These are phyloP conservation scores for Chitala chitala DNA, from an alignment of 2,113 vertebrate species.

Conservation along the genomic window DNA sequence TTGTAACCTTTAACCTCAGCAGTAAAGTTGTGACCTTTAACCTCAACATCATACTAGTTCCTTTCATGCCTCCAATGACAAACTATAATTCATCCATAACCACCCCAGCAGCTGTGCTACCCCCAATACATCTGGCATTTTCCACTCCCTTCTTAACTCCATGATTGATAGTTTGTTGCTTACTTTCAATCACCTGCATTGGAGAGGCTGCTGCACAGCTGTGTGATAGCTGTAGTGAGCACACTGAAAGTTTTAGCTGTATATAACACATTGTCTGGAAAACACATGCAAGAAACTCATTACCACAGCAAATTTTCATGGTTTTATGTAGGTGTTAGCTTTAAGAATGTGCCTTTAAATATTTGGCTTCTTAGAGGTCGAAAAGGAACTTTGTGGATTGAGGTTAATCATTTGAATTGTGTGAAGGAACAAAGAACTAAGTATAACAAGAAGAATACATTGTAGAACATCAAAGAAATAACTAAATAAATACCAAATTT, in stretches of 20 bases:
- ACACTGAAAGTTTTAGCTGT: background rate
- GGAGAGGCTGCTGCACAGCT: background rate
- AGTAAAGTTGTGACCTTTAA: no score
- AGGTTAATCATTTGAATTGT: background rate
- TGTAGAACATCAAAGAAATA: background rate
- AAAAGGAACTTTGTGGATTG: background rate
- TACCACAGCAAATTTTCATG: background rate
- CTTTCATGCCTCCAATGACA: no score
- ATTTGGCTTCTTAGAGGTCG: background rate
- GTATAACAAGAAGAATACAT: background rate
- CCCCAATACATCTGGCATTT: background rate
- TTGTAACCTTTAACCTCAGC: conserved; percentile 41
- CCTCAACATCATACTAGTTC: no score
- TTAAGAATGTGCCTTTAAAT: background rate
- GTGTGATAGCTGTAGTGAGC: background rate
- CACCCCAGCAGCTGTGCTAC: background rate
- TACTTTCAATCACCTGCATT: background rate
- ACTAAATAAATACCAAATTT: background rate
- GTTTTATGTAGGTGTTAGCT: background rate
- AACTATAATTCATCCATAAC: no score
- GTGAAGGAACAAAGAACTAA: background rate
- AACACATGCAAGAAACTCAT: background rate
- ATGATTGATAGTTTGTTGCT: background rate
- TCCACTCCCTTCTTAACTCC: background rate
- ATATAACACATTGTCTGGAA: background rate